phyloP scores from a whole-genome alignment of 2,888 invertebrate genomes.

The Cosmia trapezina region DNA sequence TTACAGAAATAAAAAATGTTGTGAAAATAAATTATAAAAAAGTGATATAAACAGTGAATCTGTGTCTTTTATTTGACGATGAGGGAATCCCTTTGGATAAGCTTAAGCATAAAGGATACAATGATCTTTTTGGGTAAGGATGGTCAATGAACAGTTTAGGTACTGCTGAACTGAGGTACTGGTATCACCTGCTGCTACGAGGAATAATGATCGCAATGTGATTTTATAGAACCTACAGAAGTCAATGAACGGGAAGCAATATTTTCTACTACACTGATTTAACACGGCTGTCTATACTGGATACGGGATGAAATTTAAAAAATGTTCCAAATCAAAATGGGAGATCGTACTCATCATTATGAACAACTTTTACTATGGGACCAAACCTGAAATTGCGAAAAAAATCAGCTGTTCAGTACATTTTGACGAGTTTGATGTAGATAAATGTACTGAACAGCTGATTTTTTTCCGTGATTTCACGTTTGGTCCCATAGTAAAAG shows the following conservation, averaged over 20 bases:
- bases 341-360: too few species aligned
- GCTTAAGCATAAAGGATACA: neutral
- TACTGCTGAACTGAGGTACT: neutral
- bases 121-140: neutral
- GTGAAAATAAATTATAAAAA: conserved; percentile 91
- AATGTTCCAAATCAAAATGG: too few species aligned
- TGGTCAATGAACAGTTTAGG: neutral
- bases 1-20: conserved; percentile 91
- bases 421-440: too few species aligned
- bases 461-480: too few species aligned
- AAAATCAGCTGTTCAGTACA: too few species aligned
- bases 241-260: neutral
- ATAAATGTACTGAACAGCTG: too few species aligned
- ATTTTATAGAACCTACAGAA: neutral
- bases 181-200: neutral
- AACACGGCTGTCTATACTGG: neutral
- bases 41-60: conserved; percentile 88
- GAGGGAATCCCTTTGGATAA: conserved; percentile 15
- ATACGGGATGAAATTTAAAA: neutral
- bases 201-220: neutral
- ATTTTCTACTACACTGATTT: neutral
- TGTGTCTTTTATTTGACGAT: conserved; percentile 75
- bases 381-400: too few species aligned
- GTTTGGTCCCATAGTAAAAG: too few species aligned
- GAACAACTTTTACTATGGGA: too few species aligned